A percentile compares a stretch with the other conserved stretches of the same genome.
phyloP scores from a whole-genome alignment of 2,888 invertebrate genomes.

The Campoplex capitator region DNA sequence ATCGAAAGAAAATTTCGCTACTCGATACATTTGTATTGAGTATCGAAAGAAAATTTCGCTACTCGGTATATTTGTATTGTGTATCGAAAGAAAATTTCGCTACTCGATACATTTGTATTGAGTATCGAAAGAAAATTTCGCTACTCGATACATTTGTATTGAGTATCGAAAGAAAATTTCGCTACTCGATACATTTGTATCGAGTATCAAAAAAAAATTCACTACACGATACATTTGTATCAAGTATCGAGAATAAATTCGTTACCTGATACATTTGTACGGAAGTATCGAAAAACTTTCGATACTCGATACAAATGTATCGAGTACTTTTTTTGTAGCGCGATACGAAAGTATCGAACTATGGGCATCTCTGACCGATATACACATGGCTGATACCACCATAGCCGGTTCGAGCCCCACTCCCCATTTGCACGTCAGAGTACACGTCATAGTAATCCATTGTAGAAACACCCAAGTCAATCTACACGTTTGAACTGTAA shows the following conservation, averaged over 20 bases:
- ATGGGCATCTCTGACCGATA: neutral
- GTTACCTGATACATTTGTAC: neutral
- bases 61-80: neutral
- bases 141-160: too few relatives aligned
- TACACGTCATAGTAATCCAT: too few relatives aligned
- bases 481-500: too few relatives aligned
- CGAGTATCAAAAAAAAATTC: too few relatives aligned
- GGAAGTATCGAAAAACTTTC: neutral
- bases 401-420: too few relatives aligned
- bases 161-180: too few relatives aligned
- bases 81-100: neutral
- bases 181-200: too few relatives aligned
- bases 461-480: too few relatives aligned
- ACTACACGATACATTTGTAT: neutral
- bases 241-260: neutral
- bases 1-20: neutral
- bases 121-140: too few relatives aligned
- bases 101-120: neutral
- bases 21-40: neutral
- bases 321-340: neutral
- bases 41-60: neutral
- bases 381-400: too few relatives aligned
- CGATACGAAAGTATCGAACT: neutral
- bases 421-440: too few relatives aligned
- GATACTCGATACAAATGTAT: neutral